Evolutionary conservation across 2,797 vertebrate species (phyloP).

Genomic region (Acanthopagrus latus): DNA sequence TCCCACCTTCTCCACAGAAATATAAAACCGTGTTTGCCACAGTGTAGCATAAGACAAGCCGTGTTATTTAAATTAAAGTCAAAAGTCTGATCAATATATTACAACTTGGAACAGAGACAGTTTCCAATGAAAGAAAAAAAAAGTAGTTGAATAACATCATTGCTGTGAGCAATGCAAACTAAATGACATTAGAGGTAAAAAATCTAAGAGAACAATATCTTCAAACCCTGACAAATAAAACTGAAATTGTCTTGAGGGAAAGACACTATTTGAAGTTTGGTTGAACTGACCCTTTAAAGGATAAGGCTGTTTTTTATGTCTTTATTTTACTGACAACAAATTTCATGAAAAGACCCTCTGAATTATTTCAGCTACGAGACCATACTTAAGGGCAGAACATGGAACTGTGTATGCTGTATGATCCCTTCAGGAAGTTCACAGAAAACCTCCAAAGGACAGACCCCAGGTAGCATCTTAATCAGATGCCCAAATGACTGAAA

Average conservation of each 20-base stretch:
- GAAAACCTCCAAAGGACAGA: too few species aligned
- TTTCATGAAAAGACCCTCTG: too few species aligned
- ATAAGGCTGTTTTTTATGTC: neutral
- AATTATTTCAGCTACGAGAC: too few species aligned
- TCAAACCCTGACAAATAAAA: neutral
- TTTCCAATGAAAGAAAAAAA: too few species aligned
- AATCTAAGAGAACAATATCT: neutral
- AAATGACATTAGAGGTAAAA: neutral
- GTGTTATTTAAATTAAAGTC: neutral
- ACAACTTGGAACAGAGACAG: neutral
- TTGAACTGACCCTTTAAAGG: too few species aligned
- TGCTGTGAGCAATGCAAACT: neutral
- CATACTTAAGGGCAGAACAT: too few species aligned
- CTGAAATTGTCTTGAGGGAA: neutral
- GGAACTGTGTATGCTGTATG: too few species aligned
- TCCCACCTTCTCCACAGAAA: neutral
- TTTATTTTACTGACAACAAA: neutral
- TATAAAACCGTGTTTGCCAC: neutral
- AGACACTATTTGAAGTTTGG: neutral
- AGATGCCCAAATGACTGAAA: neutral
- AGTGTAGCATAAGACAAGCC: neutral
- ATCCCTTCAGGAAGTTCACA: too few species aligned
- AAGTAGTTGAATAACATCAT: neutral
- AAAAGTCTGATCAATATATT: neutral
- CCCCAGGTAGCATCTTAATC: too few species aligned